Conservation (phyloP, 1,140 invertebrate species). For the Rhopalosiphum padi region DNA sequence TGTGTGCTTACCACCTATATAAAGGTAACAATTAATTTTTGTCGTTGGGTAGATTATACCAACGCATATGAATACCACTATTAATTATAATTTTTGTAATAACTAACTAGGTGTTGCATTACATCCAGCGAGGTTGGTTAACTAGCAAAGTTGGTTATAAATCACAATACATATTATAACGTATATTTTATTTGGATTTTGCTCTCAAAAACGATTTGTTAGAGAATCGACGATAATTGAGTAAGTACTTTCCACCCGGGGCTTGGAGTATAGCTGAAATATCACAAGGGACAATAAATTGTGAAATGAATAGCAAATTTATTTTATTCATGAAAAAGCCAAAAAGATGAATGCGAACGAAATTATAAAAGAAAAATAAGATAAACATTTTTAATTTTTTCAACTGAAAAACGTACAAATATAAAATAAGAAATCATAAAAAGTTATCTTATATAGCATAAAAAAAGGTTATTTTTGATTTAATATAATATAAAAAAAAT, state of each 20-base stretch:
- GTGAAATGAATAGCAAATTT: background rate
- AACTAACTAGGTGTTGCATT: background rate
- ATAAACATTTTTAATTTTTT: background rate
- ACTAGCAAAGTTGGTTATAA: background rate
- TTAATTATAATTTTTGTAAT: slow-evolving; percentile 21
- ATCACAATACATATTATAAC: background rate
- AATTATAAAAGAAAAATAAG: background rate
- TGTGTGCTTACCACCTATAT: background rate
- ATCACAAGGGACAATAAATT: background rate
- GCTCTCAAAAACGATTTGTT: background rate
- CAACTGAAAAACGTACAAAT: background rate
- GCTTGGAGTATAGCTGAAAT: background rate
- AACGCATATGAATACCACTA: background rate
- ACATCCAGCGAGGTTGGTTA: background rate
- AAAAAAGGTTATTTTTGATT: background rate
- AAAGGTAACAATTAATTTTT: slow-evolving; percentile 8
- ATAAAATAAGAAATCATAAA: slow-evolving; percentile 14
- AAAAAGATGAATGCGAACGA: background rate
- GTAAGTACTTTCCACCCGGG: background rate
- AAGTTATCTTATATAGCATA: background rate
- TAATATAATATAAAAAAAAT: background rate
- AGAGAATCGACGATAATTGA: background rate
- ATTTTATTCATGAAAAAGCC: background rate
- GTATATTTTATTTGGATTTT: background rate
- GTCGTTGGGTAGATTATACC: background rate